Evolutionary conservation across 2,888 invertebrate species (phyloP).

Genomic region (Lordiphosa andalusiaca): DNA sequence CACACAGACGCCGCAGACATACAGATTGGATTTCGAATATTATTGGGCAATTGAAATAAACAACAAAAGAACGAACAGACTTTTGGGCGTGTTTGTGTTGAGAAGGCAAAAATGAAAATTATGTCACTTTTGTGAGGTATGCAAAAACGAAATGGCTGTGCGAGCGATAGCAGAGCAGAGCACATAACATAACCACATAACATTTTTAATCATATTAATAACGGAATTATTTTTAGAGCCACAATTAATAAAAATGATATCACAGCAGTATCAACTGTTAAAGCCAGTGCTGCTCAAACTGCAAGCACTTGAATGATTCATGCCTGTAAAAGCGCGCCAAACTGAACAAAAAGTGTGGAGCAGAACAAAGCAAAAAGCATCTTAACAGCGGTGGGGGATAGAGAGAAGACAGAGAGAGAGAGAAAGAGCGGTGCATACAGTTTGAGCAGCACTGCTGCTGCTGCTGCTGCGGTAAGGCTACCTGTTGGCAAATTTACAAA

Average conservation of each 20-base stretch:
- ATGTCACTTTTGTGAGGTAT: constrained; percentile 14
- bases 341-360: too few relatives aligned
- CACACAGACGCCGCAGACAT: too few relatives aligned
- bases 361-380: too few relatives aligned
- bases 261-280: constrained; percentile 17
- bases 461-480: constrained; percentile 36
- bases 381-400: too few relatives aligned
- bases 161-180: too few relatives aligned
- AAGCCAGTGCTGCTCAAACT: too few relatives aligned
- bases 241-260: constrained; percentile 50
- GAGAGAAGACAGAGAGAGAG: too few relatives aligned
- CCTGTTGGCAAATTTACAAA: constrained; percentile 59
- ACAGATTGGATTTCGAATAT: constrained; percentile 5
- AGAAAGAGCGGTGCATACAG: too few relatives aligned
- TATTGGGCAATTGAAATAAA: constrained; percentile 10
- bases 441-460: constrained; percentile 16
- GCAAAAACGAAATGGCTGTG: constrained; percentile 6
- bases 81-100: constrained; percentile 5
- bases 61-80: constrained; percentile 3
- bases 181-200: too few relatives aligned
- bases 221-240: constrained; percentile 17
- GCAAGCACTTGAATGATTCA: too few relatives aligned
- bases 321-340: too few relatives aligned
- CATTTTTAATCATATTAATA: constrained; percentile 10
- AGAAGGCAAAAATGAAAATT: constrained; percentile 9